These are phyloP conservation scores for Scytalopus superciliaris DNA, from an alignment of 2,113 vertebrate genomes.

Conservation along the genomic window DNA sequence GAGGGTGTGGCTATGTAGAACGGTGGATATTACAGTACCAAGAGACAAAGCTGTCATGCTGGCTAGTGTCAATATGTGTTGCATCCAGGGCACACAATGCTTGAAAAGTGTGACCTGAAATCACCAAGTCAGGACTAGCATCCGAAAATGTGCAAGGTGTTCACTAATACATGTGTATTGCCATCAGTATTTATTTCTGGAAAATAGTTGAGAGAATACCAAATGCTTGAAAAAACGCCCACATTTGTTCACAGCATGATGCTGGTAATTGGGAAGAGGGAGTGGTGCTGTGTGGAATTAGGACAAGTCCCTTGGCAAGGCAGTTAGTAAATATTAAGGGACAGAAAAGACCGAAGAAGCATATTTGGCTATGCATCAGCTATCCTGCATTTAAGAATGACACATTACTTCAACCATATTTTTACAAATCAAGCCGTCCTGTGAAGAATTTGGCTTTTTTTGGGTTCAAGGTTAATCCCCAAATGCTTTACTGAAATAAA, in stretches of 20 bases:
- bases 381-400: background rate
- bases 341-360: background rate
- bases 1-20: background rate
- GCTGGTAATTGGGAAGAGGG: background rate
- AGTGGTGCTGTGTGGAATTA: background rate
- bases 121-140: background rate
- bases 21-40: accelerated
- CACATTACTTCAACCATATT: background rate
- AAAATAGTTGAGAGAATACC: background rate
- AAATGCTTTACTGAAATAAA: conserved; percentile 36
- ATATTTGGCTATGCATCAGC: background rate
- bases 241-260: background rate
- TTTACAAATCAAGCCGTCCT: background rate
- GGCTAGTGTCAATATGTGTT: background rate
- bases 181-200: background rate
- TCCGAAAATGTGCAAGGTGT: background rate
- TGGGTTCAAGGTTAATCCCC: conserved; percentile 13
- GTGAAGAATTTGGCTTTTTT: background rate
- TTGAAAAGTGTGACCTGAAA: background rate
- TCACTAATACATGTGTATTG: background rate
- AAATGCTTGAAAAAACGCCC: background rate
- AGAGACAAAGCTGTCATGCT: background rate
- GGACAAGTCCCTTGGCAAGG: background rate
- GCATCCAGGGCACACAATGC: background rate
- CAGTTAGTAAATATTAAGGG: background rate